A percentile compares a stretch with the other conserved stretches of the same genome.
Conservation (phyloP, 2,888 invertebrate species). For the Sialis lutaria region DNA sequence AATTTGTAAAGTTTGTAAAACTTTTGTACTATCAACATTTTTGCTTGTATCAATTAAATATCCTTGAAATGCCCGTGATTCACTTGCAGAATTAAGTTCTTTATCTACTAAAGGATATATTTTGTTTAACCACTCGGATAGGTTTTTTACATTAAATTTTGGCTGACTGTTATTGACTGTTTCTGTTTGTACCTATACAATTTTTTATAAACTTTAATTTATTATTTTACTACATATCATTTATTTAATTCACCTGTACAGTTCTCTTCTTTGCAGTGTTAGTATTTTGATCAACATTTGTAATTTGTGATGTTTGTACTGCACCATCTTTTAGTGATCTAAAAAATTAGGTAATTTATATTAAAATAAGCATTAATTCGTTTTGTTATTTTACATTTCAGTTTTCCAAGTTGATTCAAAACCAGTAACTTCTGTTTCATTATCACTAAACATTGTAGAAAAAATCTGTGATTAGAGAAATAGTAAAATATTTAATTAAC, state of each 20-base stretch:
- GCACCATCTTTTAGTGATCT: slow-evolving; percentile 17
- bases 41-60: slow-evolving; percentile 12
- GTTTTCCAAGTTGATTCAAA: slow-evolving; percentile 28
- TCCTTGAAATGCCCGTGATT: slow-evolving; percentile 19
- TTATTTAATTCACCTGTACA: slow-evolving; percentile 10
- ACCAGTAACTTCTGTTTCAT: slow-evolving; percentile 27
- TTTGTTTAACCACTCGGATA: slow-evolving; percentile 28
- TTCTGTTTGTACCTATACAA: slow-evolving; percentile 26
- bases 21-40: slow-evolving; percentile 15
- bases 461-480: too few species aligned
- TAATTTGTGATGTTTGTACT: slow-evolving; percentile 19
- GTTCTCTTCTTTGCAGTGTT: slow-evolving; percentile 16
- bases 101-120: slow-evolving; percentile 28
- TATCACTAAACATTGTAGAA: slow-evolving; percentile 23
- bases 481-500: too few species aligned
- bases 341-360: background rate
- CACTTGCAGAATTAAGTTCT: slow-evolving; percentile 24
- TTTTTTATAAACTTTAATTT: background rate
- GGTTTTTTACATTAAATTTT: slow-evolving; percentile 23
- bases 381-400: slow-evolving; percentile 18
- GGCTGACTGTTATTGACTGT: slow-evolving; percentile 7
- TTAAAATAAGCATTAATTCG: background rate
- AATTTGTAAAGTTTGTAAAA: slow-evolving; percentile 15
- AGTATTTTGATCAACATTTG: slow-evolving; percentile 16
- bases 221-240: background rate